phyloP scores from a whole-genome alignment of 2,113 vertebrate genomes.

The Dissostichus mawsoni region DNA sequence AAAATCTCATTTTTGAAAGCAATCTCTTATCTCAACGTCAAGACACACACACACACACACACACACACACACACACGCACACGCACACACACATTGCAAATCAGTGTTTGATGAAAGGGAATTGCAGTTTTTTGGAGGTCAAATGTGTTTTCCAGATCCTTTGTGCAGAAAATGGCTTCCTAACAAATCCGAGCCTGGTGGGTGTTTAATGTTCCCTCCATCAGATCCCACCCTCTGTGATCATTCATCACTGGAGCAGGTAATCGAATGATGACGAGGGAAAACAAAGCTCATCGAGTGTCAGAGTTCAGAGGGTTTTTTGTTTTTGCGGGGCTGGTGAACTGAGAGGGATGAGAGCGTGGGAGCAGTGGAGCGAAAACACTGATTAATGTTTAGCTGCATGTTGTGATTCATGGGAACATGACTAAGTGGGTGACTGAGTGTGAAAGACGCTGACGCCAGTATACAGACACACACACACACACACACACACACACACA shows the following conservation, averaged over 20 bases:
- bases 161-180: too few species aligned
- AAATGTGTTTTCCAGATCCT: too few species aligned
- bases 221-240: slow-evolving; percentile 35
- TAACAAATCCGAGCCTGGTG: neutral
- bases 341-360: slow-evolving; percentile 40
- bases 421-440: slow-evolving; percentile 48
- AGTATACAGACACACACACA: too few species aligned
- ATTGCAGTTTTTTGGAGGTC: too few species aligned
- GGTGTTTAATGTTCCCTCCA: slow-evolving; percentile 8
- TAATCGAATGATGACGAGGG: slow-evolving; percentile 34
- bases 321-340: neutral
- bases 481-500: too few species aligned
- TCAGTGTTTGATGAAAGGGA: too few species aligned
- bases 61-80: too few species aligned
- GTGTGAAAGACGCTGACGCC: too few species aligned
- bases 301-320: slow-evolving; percentile 30
- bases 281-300: slow-evolving; percentile 28
- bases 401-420: slow-evolving; percentile 65
- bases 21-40: too few species aligned
- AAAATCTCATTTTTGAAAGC: too few species aligned
- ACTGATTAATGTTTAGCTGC: slow-evolving; percentile 62
- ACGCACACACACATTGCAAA: too few species aligned
- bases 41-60: too few species aligned
- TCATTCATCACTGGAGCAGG: slow-evolving; percentile 46
- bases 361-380: slow-evolving; percentile 32